These are phyloP conservation scores for Poecilia gillii DNA, from an alignment of 2,797 vertebrate species.

Conservation along the genomic window DNA sequence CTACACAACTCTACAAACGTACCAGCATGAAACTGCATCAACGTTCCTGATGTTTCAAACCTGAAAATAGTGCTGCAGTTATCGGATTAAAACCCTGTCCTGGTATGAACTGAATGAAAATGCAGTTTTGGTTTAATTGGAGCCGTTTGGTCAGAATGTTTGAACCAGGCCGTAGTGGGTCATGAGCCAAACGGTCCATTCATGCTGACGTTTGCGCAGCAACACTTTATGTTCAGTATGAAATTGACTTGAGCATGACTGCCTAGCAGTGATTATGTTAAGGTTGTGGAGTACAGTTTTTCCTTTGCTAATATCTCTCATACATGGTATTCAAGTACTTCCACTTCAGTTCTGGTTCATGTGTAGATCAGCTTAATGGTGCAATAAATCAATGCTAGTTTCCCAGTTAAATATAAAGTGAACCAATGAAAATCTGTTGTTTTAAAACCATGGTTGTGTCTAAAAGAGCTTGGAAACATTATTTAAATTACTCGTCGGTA, in stretches of 20 bases:
- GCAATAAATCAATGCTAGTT: background rate
- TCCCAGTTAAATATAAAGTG: background rate
- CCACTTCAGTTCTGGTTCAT: background rate
- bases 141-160: background rate
- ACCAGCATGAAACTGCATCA: background rate
- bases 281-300: background rate
- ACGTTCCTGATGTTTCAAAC: background rate
- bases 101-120: background rate
- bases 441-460: background rate
- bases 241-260: background rate
- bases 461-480: background rate
- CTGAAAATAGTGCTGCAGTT: background rate
- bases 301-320: background rate
- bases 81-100: background rate
- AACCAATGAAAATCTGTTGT: no score
- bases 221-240: conserved; percentile 10
- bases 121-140: background rate
- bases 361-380: background rate
- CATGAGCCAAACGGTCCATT: conserved; percentile 5
- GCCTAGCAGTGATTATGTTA: background rate
- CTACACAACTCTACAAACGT: background rate
- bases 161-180: background rate
- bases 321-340: background rate
- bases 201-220: conserved; percentile 16
- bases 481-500: conserved; percentile 10